phyloP scores from a whole-genome alignment of 2,113 vertebrate genomes.

The Fulica atra region DNA sequence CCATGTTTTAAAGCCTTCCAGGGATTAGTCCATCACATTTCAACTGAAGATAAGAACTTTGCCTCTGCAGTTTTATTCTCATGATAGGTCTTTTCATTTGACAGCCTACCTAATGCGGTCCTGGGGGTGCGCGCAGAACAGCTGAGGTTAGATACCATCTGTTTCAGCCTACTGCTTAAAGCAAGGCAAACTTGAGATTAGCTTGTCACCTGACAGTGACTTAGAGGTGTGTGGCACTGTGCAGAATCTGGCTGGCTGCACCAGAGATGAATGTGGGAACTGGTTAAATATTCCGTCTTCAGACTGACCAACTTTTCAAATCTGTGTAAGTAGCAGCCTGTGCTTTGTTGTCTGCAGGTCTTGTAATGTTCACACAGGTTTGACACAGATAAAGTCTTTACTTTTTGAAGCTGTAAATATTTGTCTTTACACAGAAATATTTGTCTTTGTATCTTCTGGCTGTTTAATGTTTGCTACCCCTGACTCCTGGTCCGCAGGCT shows the following conservation, averaged over 20 bases:
- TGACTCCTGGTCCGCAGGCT: rapidly evolving
- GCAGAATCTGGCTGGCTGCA: background rate
- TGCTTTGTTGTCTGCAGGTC: background rate
- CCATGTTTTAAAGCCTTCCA: background rate
- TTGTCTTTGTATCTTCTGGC: background rate
- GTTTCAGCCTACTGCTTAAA: constrained; percentile 11
- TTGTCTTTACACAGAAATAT: background rate
- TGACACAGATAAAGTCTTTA: background rate
- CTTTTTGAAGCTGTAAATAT: background rate
- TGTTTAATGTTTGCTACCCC: background rate
- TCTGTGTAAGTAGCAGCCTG: background rate
- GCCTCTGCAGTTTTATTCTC: background rate
- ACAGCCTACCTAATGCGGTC: background rate
- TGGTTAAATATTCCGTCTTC: background rate
- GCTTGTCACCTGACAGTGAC: background rate
- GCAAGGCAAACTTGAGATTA: background rate
- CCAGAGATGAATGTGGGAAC: background rate
- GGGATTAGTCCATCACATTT: background rate
- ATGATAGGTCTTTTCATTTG: background rate
- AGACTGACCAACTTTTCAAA: background rate
- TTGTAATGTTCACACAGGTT: background rate
- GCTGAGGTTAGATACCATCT: constrained; percentile 11
- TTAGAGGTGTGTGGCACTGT: background rate
- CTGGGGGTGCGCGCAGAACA: background rate
- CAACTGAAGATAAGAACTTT: background rate